Evolutionary conservation across 2,797 vertebrate genomes (phyloP).

Genomic region (Anomalospiza imberbis): DNA sequence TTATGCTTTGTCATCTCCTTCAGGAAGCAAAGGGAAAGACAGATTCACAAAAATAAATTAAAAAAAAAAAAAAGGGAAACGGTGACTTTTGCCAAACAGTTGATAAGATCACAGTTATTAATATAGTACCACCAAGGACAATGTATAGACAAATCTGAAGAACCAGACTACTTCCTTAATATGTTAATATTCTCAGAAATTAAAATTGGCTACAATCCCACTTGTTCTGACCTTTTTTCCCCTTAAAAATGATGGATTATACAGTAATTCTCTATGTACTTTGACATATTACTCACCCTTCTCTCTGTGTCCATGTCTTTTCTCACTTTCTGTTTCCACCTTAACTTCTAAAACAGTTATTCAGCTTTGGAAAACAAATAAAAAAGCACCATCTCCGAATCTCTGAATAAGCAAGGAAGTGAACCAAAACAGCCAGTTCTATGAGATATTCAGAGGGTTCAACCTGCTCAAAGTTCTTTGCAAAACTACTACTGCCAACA

Average conservation of each 20-base stretch:
- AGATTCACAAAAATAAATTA: neutral
- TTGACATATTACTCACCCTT: neutral
- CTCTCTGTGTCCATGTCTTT: neutral
- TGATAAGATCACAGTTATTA: neutral
- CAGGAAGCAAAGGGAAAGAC: neutral
- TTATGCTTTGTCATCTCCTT: neutral
- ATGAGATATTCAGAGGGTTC: neutral
- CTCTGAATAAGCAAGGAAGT: neutral
- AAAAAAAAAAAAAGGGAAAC: neutral
- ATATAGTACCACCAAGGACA: neutral
- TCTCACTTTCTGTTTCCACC: neutral
- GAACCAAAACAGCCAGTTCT: neutral
- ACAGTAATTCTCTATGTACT: neutral
- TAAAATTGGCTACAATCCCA: neutral
- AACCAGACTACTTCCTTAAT: neutral
- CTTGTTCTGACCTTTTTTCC: neutral
- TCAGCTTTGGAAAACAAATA: neutral
- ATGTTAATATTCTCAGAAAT: neutral
- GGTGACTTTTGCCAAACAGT: neutral
- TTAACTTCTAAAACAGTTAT: neutral
- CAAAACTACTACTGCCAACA: neutral
- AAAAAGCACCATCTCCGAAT: neutral
- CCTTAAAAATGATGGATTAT: neutral
- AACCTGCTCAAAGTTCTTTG: neutral
- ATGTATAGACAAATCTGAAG: neutral